Percentiles rank a stretch among this genome's conserved stretches.
Evolutionary conservation across 2,888 invertebrate genomes (phyloP).

Genomic region (Tetragonisca angustula): DNA sequence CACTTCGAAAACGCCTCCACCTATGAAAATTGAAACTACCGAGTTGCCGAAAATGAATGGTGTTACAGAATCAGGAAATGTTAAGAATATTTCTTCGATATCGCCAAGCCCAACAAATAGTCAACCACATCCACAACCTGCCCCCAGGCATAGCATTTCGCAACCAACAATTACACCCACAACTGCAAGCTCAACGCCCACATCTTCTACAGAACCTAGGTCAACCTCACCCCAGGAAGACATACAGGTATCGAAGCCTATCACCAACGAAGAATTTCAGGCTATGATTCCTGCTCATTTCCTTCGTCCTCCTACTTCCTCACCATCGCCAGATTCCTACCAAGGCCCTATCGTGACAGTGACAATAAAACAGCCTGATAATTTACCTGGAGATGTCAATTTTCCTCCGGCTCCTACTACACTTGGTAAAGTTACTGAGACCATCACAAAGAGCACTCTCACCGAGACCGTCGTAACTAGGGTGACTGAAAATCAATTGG

Average conservation of each 20-base stretch:
- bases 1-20: conserved; percentile 81
- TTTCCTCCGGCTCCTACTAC: conserved; percentile 93
- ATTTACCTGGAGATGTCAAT: conserved; percentile 88
- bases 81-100: conserved; percentile 56
- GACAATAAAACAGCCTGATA: conserved; percentile 91
- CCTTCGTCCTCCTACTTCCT: conserved; percentile 86
- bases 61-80: conserved; percentile 64
- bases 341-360: conserved; percentile 89
- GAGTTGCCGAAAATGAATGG: conserved; percentile 81
- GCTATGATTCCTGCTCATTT: conserved; percentile 97
- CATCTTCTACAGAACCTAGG: conserved; percentile 64
- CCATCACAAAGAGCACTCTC: conserved; percentile 97
- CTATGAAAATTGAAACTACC: conserved; percentile 78
- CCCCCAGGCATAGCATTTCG: conserved; percentile 75
- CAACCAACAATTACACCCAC: conserved; percentile 63
- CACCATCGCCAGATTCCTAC: conserved; percentile 83
- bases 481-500: conserved; percentile 95
- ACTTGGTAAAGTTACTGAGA: conserved; percentile 95
- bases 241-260: conserved; percentile 90
- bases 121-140: conserved; percentile 76
- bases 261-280: conserved; percentile 97
- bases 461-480: conserved; percentile 97
- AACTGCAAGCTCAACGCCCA: conserved; percentile 55
- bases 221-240: conserved; percentile 84
- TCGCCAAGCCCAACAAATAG: conserved; percentile 66